Percentiles rank a stretch among this genome's conserved stretches.
phyloP scores from a whole-genome alignment of 1,140 invertebrate genomes.

The Rhopalosiphum maidis region DNA sequence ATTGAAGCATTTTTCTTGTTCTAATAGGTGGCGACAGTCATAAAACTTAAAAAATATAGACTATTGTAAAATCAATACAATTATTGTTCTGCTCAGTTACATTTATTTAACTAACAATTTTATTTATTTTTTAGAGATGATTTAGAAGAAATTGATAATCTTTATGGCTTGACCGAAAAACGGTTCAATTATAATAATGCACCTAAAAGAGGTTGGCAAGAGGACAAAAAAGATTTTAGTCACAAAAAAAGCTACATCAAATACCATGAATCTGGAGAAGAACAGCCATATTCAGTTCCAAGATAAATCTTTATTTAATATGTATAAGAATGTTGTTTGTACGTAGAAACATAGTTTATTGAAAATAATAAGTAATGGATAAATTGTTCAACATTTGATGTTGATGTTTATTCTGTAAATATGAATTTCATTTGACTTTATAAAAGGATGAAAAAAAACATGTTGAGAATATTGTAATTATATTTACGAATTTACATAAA shows the following conservation, averaged over 20 bases:
- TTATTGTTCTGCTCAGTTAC: no score
- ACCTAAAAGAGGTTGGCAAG: constrained; percentile 78
- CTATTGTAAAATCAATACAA: no score
- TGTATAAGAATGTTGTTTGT: constrained; percentile 14
- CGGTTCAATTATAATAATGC: constrained; percentile 79
- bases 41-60: no score
- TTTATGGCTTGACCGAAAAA: constrained; percentile 74
- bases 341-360: not conserved
- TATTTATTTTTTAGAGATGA: constrained; percentile 68
- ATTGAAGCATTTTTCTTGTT: no score
- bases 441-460: not conserved
- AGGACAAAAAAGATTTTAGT: constrained; percentile 81
- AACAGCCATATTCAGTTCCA: constrained; percentile 72
- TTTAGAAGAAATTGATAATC: constrained; percentile 70
- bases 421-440: not conserved
- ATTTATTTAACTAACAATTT: not conserved
- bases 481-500: no score
- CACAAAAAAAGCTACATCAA: constrained; percentile 77
- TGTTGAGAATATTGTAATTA: no score
- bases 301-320: constrained; percentile 59
- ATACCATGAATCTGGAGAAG: constrained; percentile 69
- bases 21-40: no score
- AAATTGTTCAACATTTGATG: not conserved
- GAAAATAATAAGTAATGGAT: not conserved
- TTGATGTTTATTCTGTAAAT: not conserved